Evolutionary conservation across 2,888 invertebrate species (phyloP).

Genomic region (Molorchus minor): DNA sequence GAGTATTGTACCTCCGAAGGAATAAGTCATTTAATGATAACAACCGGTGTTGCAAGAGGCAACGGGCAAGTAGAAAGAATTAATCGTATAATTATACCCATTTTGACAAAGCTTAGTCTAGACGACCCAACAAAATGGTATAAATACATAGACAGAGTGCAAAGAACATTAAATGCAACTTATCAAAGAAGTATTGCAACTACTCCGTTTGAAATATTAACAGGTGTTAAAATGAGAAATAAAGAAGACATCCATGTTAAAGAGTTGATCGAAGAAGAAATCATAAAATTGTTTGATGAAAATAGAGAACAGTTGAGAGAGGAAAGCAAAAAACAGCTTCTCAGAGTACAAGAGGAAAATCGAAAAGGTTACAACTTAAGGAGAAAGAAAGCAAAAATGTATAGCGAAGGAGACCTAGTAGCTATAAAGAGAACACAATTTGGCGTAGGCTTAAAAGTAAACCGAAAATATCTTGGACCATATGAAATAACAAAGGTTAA

Average conservation of each 20-base stretch:
- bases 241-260: too few species aligned
- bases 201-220: conserved; percentile 26
- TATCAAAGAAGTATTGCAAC: conserved; percentile 45
- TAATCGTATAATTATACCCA: conserved; percentile 49
- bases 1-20: conserved; percentile 53
- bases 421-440: too few species aligned
- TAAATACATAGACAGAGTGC: conserved; percentile 39
- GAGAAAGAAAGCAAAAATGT: too few species aligned
- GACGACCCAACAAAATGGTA: conserved; percentile 52
- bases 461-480: too few species aligned
- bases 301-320: neutral
- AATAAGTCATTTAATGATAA: conserved; percentile 50
- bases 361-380: neutral
- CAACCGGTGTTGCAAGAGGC: conserved; percentile 51
- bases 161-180: conserved; percentile 48
- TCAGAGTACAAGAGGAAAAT: neutral
- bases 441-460: too few species aligned
- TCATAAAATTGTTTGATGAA: neutral
- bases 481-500: too few species aligned
- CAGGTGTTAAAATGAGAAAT: too few species aligned
- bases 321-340: neutral
- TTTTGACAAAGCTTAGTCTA: conserved; percentile 52
- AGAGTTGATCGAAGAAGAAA: neutral
- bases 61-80: conserved; percentile 56
- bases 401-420: too few species aligned